phyloP scores from a whole-genome alignment of 2,797 vertebrate species.

The Pantherophis alleghaniensis region DNA sequence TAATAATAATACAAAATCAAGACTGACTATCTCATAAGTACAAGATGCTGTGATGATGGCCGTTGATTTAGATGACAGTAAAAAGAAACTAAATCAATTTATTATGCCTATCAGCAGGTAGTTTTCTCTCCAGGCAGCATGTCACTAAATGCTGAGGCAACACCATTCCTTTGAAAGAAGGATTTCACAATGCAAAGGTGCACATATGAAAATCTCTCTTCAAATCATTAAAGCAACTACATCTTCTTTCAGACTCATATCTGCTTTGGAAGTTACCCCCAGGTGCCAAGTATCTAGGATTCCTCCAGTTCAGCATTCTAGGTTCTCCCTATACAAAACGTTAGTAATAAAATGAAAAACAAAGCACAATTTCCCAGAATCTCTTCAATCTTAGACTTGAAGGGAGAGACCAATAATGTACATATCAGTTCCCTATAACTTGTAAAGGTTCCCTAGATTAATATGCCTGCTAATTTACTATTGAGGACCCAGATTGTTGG shows the following conservation, averaged over 20 bases:
- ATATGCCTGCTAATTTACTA: neutral
- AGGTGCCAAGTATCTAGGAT: neutral
- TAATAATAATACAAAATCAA: neutral
- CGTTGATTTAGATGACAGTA: neutral
- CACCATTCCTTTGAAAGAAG: neutral
- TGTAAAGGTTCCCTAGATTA: neutral
- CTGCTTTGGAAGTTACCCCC: neutral
- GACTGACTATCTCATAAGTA: neutral
- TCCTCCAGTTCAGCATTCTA: neutral
- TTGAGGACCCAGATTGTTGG: too few relatives aligned
- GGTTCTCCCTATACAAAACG: neutral
- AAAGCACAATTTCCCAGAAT: neutral
- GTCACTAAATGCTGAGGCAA: neutral
- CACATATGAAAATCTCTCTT: neutral
- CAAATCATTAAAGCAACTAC: neutral
- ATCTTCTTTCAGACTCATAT: neutral
- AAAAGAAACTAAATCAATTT: neutral
- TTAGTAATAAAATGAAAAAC: neutral
- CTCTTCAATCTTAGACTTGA: neutral
- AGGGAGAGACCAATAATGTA: neutral
- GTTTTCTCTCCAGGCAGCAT: neutral
- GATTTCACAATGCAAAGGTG: neutral
- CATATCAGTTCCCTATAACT: neutral
- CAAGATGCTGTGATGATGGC: neutral
- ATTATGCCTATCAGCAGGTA: neutral